Conservation (phyloP, 2,797 vertebrate species). For the Alca torda region DNA sequence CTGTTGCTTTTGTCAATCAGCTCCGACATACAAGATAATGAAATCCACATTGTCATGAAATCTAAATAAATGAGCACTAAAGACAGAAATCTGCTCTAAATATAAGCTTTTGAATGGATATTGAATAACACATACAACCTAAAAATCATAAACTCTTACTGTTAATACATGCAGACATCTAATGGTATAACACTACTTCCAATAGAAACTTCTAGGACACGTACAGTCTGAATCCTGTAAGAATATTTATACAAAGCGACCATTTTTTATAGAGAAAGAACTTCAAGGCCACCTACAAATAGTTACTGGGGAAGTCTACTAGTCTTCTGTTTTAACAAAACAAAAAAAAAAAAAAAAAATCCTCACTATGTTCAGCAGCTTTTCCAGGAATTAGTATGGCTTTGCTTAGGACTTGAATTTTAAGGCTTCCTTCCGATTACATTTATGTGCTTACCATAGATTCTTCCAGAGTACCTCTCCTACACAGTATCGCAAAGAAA, state of each 20-base stretch:
- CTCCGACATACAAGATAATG: conserved; percentile 35
- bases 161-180: neutral
- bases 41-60: conserved; percentile 53
- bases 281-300: neutral
- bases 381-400: neutral
- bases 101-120: conserved; percentile 27
- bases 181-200: neutral
- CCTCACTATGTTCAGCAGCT: neutral
- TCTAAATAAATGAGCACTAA: conserved; percentile 41
- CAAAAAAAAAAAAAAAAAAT: no score
- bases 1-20: conserved; percentile 27
- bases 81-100: conserved; percentile 51
- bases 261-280: neutral
- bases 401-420: neutral
- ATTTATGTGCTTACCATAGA: neutral
- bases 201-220: neutral
- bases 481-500: neutral
- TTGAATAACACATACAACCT: neutral
- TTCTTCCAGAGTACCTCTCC: neutral
- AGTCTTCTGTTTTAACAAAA: neutral
- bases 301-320: neutral
- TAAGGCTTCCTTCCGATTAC: neutral
- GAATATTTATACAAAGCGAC: neutral
- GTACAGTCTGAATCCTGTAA: neutral
- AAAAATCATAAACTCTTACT: conserved; percentile 21